Percentiles rank a stretch among this genome's conserved stretches.
These are phyloP conservation scores for Mirounga angustirostris DNA, from an alignment of 2,113 vertebrate genomes.

Conservation along the genomic window DNA sequence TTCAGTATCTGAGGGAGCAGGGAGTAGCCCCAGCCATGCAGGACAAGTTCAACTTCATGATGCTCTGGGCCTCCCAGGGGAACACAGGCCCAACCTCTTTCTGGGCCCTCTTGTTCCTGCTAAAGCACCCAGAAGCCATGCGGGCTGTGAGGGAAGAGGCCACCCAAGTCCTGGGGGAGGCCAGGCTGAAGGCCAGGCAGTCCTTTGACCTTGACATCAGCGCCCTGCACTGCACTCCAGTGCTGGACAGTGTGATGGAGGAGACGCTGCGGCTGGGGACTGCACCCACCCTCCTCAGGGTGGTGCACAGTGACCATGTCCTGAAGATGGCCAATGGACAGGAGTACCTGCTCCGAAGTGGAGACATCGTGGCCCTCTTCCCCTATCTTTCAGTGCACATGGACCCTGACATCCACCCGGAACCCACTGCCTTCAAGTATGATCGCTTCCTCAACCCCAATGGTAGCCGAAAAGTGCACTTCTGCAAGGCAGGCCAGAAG, in stretches of 20 bases:
- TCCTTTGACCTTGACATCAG: conserved; percentile 45
- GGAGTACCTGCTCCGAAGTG: conserved; percentile 88
- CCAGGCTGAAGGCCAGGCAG: conserved; percentile 81
- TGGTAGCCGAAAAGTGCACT: conserved; percentile 91
- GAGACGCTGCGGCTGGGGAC: conserved; percentile 92
- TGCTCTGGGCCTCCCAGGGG: conserved; percentile 96
- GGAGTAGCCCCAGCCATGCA: conserved; percentile 88
- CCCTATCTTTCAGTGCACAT: conserved; percentile 91
- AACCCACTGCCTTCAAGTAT: conserved; percentile 91
- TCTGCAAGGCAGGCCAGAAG: conserved; percentile 92
- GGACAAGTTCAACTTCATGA: conserved; percentile 91
- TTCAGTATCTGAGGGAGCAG: conserved; percentile 81
- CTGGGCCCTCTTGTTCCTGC: conserved; percentile 94
- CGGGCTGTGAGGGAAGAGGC: conserved; percentile 91
- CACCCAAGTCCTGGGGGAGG: conserved; percentile 85
- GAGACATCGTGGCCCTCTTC: conserved; percentile 92
- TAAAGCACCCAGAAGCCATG: conserved; percentile 94
- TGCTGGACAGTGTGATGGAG: conserved; percentile 95
- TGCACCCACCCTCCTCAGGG: conserved; percentile 89
- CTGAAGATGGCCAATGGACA: conserved; percentile 87
- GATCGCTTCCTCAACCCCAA: conserved; percentile 92
- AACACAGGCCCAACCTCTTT: conserved; percentile 94
- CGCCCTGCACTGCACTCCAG: conserved; percentile 88
- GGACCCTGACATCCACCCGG: conserved; percentile 93
- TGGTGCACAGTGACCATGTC: conserved; percentile 87